Base-by-base conservation (phyloP, 2,113 vertebrate species). In the Limnothrissa miodon region DNA sequence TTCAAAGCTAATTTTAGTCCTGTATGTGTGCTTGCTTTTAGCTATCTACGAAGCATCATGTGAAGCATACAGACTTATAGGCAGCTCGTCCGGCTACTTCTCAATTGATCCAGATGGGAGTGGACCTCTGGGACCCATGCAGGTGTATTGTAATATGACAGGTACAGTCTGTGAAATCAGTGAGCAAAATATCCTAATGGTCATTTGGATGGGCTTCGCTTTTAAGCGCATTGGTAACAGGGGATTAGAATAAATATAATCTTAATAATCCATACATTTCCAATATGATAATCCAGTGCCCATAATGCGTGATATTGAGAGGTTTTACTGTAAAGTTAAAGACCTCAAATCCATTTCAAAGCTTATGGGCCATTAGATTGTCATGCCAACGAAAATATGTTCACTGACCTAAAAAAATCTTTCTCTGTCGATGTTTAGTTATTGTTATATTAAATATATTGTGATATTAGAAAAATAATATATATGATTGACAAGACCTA, bases 71-170 rank as follows among this genome's bases (percentile, higher is more conserved):
- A 93, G 96, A 82, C 96, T 98, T 90, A 96, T 93, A 39, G 98
- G 97, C 81, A 95, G 94, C 91, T 94, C 94, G 0, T 97, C 97
- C 0, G 98, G 97, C 53, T 96, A 95, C 92, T 99, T 96, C 94
- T 95, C 96, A 87, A 95, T 99, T 0, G 98, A 99, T 90, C 94
- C 96, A 0, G 98, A 99, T 88, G 98, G 97, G 86, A 99, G 97
- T 4, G 97, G 98, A 15, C 96, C 97, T 0, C 93, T 98, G 85
- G 95, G 90, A 89, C 95, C 97, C 0, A 87, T 97, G 39, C 95
- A 92, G 44, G 97, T 99, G 1, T 98, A 96, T 91, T 99, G 98
- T 92, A 98, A 99, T 87, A 95, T 98, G 92, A 99, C 97, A 91
- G 98, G 98, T 99, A 93, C n/a, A 96, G 91, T 80, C 59, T 74